Conservation (phyloP, 2,113 vertebrate genomes). For the Diglossa brunneiventris region DNA sequence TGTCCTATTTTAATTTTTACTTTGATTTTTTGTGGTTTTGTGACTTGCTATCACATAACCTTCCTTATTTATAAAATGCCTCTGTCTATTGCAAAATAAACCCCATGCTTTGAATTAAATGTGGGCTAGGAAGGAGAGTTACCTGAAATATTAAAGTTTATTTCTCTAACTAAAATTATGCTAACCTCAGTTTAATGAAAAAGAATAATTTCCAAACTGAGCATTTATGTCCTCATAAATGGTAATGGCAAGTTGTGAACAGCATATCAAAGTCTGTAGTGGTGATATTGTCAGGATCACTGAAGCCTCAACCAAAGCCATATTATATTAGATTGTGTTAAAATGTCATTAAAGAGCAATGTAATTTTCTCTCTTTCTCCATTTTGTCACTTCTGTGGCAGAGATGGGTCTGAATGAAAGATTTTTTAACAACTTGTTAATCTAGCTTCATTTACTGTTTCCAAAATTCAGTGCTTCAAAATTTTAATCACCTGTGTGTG, state of each 20-base stretch:
- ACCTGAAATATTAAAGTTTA: not conserved
- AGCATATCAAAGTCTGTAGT: not conserved
- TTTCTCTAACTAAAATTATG: not conserved
- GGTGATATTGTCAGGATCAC: not conserved
- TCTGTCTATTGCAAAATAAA: not conserved
- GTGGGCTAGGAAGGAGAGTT: not conserved
- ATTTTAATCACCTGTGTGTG: not conserved
- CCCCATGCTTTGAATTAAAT: not conserved
- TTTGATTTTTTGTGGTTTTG: not conserved
- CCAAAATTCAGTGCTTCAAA: not conserved
- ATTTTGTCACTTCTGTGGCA: not conserved
- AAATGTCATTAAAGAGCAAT: not conserved
- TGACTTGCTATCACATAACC: not conserved
- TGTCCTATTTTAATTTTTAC: not conserved
- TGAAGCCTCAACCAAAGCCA: not conserved
- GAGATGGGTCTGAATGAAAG: not conserved
- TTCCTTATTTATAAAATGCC: not conserved
- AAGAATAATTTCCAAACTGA: not conserved
- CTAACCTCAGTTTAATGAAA: not conserved
- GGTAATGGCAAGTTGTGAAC: not conserved
- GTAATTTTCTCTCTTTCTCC: not conserved
- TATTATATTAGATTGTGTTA: not conserved
- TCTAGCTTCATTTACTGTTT: not conserved
- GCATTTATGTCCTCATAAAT: not conserved
- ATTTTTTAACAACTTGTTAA: not conserved